Percentiles rank a stretch among this genome's conserved stretches.
Evolutionary conservation across 2,797 vertebrate species (phyloP).

Genomic region (Salmo trutta): DNA sequence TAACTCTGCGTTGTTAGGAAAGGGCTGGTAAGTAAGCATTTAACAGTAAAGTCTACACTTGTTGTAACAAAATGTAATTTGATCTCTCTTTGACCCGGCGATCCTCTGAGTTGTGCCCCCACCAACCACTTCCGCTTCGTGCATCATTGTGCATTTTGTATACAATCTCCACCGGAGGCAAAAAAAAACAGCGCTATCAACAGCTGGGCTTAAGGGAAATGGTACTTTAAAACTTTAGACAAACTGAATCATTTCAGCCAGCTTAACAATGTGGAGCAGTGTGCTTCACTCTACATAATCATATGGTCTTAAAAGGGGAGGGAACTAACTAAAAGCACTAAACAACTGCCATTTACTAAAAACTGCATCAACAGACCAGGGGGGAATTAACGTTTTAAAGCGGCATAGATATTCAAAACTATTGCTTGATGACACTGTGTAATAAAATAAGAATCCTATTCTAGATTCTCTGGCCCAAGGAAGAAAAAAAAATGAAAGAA

Average conservation of each 20-base stretch:
- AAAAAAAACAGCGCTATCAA: slow-evolving; percentile 52
- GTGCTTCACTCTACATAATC: slow-evolving; percentile 33
- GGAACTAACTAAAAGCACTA: not conserved
- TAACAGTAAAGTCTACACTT: too few relatives aligned
- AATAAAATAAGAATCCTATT: slow-evolving; percentile 3
- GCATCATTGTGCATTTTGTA: slow-evolving; percentile 51
- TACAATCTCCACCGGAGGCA: slow-evolving; percentile 36
- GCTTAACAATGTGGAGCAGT: slow-evolving; percentile 45
- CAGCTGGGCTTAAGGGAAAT: slow-evolving; percentile 52
- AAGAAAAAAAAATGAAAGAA: slow-evolving; percentile 30
- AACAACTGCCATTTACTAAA: slow-evolving; percentile 7
- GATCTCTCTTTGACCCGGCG: too few relatives aligned
- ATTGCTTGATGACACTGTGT: slow-evolving; percentile 9
- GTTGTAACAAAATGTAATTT: too few relatives aligned
- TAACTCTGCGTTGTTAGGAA: too few relatives aligned
- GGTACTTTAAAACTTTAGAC: slow-evolving; percentile 41
- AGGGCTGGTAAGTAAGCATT: too few relatives aligned
- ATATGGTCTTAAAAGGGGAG: slow-evolving; percentile 24
- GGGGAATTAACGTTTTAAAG: slow-evolving; percentile 7
- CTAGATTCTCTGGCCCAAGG: not conserved
- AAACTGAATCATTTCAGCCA: slow-evolving; percentile 41
- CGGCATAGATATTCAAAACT: slow-evolving; percentile 11
- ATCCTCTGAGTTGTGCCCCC: slow-evolving; percentile 15
- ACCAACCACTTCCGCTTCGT: slow-evolving; percentile 50
- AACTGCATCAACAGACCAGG: slow-evolving; percentile 26